Conservation (phyloP, 2,113 vertebrate species). For the Solea solea region DNA sequence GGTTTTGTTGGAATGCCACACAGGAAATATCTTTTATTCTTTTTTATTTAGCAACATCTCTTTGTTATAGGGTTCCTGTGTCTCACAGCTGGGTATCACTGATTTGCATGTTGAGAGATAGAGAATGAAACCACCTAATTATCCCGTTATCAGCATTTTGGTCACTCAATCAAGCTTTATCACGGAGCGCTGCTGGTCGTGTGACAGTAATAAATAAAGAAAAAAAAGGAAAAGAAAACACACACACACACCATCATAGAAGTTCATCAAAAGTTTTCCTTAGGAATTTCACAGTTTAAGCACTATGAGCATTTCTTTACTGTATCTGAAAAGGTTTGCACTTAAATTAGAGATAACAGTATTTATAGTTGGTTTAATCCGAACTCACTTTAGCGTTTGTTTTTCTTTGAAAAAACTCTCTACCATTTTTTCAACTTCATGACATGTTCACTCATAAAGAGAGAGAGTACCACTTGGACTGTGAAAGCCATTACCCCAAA, state of each 20-base stretch:
- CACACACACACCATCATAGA: slow-evolving; percentile 48
- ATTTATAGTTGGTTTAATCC: too few species aligned
- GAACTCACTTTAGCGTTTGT: too few species aligned
- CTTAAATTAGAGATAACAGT: too few species aligned
- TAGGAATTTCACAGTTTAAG: too few species aligned
- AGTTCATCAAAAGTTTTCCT: slow-evolving; percentile 28
- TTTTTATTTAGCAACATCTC: slow-evolving; percentile 43
- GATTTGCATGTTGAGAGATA: slow-evolving; percentile 76
- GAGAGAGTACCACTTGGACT: too few species aligned
- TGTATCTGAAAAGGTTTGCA: too few species aligned
- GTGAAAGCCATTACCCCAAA: neutral
- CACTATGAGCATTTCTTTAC: too few species aligned
- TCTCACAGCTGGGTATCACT: slow-evolving; percentile 68
- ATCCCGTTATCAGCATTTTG: slow-evolving; percentile 70
- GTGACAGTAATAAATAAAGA: slow-evolving; percentile 71
- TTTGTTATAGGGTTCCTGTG: slow-evolving; percentile 55
- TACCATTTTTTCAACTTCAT: neutral
- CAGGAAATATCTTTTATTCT: slow-evolving; percentile 46
- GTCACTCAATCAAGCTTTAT: slow-evolving; percentile 74
- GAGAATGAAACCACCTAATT: slow-evolving; percentile 67
- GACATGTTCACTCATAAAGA: too few species aligned
- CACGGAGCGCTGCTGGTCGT: slow-evolving; percentile 56
- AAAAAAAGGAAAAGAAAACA: neutral
- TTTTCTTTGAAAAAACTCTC: too few species aligned
- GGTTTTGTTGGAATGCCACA: slow-evolving; percentile 40